Percentiles rank a stretch among this genome's conserved stretches.
Conservation (phyloP, 2,797 vertebrate species). For the Brotogeris chrysoptera region DNA sequence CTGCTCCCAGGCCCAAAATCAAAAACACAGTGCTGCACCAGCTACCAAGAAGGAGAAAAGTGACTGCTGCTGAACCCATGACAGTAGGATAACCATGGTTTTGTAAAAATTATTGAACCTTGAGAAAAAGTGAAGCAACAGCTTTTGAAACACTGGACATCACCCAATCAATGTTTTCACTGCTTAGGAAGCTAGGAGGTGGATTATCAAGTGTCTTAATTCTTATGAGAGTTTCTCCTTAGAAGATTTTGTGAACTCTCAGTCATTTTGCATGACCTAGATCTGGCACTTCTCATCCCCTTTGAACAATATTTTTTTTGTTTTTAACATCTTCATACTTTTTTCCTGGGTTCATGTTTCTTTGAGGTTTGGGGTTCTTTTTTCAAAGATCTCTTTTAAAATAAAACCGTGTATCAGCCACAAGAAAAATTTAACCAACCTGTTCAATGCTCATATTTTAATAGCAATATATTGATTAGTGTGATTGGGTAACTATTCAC, state of each 20-base stretch:
- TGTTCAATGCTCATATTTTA: background rate
- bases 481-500: background rate
- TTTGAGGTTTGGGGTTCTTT: accelerated
- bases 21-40: too few species aligned
- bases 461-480: background rate
- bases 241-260: background rate
- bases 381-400: background rate
- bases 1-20: too few species aligned
- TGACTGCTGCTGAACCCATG: too few species aligned
- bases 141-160: background rate
- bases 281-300: background rate
- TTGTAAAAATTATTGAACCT: background rate
- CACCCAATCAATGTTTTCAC: background rate
- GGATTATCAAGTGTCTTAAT: background rate
- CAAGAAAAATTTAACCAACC: background rate
- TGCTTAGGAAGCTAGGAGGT: background rate
- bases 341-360: background rate
- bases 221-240: background rate
- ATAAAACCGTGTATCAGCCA: background rate
- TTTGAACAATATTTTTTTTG: background rate
- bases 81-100: background rate
- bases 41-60: too few species aligned
- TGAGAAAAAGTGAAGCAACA: background rate
- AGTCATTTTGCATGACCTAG: background rate
- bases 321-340: background rate